Percentiles rank a stretch among this genome's conserved stretches.
phyloP scores from a whole-genome alignment of 2,113 vertebrate genomes.

The Triplophysa dalaica region DNA sequence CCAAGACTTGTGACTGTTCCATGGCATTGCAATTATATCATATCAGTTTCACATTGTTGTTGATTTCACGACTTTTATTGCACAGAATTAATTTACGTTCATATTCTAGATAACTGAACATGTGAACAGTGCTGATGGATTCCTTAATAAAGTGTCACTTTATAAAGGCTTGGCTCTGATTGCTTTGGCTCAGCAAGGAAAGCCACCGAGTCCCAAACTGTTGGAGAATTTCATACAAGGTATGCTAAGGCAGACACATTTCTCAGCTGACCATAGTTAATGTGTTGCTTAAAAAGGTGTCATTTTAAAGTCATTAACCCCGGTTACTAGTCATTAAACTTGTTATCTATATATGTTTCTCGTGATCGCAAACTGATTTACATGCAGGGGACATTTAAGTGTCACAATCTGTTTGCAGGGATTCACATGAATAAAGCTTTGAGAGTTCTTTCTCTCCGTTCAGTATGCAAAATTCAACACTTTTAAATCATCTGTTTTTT shows the following conservation, averaged over 20 bases:
- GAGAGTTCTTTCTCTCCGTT: no score
- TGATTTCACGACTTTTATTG: background rate
- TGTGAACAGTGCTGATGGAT: constrained; percentile 68
- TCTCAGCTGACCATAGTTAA: constrained; percentile 40
- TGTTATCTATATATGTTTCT: constrained; percentile 11
- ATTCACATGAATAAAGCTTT: no score
- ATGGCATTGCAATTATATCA: background rate
- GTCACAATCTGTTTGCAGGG: background rate
- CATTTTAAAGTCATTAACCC: constrained; percentile 44
- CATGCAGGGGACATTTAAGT: background rate
- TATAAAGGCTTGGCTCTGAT: constrained; percentile 76
- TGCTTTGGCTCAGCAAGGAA: constrained; percentile 77
- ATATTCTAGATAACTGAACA: constrained; percentile 72
- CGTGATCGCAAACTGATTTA: background rate
- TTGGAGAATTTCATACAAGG: constrained; percentile 76
- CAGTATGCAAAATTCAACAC: no score
- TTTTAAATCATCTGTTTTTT: no score
- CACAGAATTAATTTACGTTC: constrained; percentile 27
- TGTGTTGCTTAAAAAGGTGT: constrained; percentile 59
- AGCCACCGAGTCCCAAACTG: constrained; percentile 74
- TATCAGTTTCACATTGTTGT: background rate
- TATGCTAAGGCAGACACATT: constrained; percentile 45
- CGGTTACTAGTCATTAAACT: constrained; percentile 23
- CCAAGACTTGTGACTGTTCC: background rate
- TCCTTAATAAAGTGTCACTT: constrained; percentile 72